Evolutionary conservation across 2,113 vertebrate genomes (phyloP).

Genomic region (Labeo catla): DNA sequence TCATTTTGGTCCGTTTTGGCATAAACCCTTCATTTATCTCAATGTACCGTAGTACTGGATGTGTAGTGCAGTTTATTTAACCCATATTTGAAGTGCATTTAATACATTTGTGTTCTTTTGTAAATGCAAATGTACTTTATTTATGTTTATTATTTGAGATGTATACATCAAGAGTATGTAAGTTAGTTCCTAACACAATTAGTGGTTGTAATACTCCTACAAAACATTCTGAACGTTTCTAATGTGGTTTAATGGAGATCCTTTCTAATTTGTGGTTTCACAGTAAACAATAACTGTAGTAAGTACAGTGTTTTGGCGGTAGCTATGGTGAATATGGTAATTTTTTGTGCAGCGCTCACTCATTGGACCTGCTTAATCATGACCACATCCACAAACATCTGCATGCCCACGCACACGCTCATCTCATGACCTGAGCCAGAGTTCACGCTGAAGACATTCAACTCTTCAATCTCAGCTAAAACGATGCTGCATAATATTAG

Average conservation of each 20-base stretch:
- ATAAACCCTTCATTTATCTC: neutral
- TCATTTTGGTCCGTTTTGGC: neutral
- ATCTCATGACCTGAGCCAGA: neutral
- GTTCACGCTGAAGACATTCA: neutral
- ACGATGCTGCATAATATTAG: neutral
- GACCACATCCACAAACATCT: conserved; percentile 29
- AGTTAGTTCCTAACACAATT: neutral
- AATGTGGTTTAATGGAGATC: neutral
- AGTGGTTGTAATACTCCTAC: neutral
- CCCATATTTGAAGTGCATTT: neutral
- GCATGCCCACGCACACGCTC: neutral
- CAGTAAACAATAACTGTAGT: conserved; percentile 1
- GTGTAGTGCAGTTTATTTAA: neutral
- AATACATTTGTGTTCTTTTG: neutral
- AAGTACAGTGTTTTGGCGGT: neutral
- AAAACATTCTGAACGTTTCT: neutral
- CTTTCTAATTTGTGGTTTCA: neutral
- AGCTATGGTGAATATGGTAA: neutral
- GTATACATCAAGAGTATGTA: neutral
- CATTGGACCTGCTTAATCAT: conserved; percentile 44
- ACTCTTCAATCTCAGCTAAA: neutral
- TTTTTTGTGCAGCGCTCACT: neutral
- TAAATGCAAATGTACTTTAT: neutral
- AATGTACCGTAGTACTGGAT: neutral
- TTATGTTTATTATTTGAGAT: too few relatives aligned